phyloP scores from a whole-genome alignment of 2,113 vertebrate species.

The Oryzias woworae region DNA sequence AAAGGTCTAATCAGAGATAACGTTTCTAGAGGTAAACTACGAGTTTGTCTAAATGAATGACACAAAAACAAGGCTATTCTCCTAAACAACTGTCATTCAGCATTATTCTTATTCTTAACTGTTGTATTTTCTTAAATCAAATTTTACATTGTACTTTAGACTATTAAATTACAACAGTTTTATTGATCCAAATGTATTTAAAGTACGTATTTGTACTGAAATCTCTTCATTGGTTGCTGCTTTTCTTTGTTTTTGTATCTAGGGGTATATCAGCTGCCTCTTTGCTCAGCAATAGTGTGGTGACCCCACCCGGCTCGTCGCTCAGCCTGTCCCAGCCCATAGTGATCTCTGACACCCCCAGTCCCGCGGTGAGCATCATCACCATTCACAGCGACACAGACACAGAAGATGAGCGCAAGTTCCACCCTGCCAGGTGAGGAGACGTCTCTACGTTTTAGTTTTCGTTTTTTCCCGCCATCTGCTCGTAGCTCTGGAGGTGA shows the following conservation, averaged over 20 bases:
- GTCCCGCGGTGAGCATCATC: constrained; percentile 96
- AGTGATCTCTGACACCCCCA: constrained; percentile 95
- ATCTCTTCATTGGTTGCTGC: background rate
- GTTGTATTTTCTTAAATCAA: too few relatives aligned
- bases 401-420: constrained; percentile 95
- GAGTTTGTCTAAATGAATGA: too few relatives aligned
- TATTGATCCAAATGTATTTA: too few relatives aligned
- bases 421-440: constrained; percentile 88
- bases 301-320: constrained; percentile 57
- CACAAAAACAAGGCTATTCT: too few relatives aligned
- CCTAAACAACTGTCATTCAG: too few relatives aligned
- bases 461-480: background rate
- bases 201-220: too few relatives aligned
- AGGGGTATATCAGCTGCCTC: constrained; percentile 73
- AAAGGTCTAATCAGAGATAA: too few relatives aligned
- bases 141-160: too few relatives aligned
- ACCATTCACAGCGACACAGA: constrained; percentile 99
- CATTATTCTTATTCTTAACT: too few relatives aligned
- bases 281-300: constrained; percentile 74
- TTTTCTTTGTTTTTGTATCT: background rate
- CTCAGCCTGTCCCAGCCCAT: constrained; percentile 86
- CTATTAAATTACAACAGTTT: too few relatives aligned
- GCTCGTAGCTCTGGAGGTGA: background rate
- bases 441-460: background rate
- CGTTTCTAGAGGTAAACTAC: too few relatives aligned